Evolutionary conservation across 23 tunicate species (phyloP).

Genomic region (Trididemnum nubilum): DNA sequence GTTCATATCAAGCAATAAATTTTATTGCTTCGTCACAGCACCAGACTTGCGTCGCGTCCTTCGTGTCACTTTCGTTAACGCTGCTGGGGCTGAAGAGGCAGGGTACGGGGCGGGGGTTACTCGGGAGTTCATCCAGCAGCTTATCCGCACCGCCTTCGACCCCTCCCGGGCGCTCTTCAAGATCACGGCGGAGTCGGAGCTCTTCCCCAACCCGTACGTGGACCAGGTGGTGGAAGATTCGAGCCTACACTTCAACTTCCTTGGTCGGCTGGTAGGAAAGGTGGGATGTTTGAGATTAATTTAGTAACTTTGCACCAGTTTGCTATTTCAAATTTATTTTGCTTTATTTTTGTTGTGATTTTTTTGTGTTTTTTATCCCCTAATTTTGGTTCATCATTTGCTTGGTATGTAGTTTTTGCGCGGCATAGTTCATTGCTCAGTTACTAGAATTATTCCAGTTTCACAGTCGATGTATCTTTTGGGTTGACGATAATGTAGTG

Average conservation of each 20-base stretch:
- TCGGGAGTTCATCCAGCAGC: constrained; percentile 80
- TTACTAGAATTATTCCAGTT: too few relatives aligned
- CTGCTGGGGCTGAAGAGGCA: constrained; percentile 76
- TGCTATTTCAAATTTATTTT: not conserved
- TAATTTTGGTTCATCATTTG: too few relatives aligned
- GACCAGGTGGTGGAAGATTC: constrained; percentile 33
- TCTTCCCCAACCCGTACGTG: constrained; percentile 80
- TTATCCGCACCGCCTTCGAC: constrained; percentile 69
- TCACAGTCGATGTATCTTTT: too few relatives aligned
- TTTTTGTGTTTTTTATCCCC: not conserved
- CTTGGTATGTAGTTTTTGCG: too few relatives aligned
- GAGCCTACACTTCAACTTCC: constrained; percentile 56
- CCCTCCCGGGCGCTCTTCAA: constrained; percentile 73
- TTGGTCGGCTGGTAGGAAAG: constrained; percentile 86
- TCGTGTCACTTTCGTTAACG: constrained; percentile 67
- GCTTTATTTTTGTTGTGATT: not conserved
- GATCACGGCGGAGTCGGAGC: constrained; percentile 46
- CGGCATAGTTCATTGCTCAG: too few relatives aligned
- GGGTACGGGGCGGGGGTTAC: constrained; percentile 91
- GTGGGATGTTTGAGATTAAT: too few relatives aligned
- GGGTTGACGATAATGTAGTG: too few relatives aligned
- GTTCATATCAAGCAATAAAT: too few relatives aligned
- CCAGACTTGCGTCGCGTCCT: constrained; percentile 73
- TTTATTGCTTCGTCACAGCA: constrained; percentile 37
- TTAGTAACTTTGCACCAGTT: too few relatives aligned